A percentile compares a stretch with the other conserved stretches of the same genome.
phyloP scores from a whole-genome alignment of 2,888 invertebrate species.

The Thera britannica region DNA sequence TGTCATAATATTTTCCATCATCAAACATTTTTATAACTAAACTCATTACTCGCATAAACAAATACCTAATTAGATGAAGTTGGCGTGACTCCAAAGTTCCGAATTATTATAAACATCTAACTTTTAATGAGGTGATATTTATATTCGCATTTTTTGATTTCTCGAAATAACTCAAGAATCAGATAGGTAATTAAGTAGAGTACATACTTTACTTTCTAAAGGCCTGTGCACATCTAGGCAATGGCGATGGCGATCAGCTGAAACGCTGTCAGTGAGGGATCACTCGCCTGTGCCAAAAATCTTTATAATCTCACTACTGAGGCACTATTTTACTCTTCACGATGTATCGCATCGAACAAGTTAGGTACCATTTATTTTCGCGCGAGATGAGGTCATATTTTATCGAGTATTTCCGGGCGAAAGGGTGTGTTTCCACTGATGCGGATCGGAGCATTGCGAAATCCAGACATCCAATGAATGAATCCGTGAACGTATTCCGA shows the following conservation, averaged over 20 bases:
- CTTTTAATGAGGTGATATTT: conserved; percentile 19
- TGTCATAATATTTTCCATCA: not conserved
- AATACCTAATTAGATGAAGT: conserved; percentile 13
- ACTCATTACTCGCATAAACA: not conserved
- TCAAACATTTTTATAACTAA: not conserved
- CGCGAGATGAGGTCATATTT: not conserved
- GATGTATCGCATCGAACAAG: not conserved
- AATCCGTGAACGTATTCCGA: too few relatives aligned
- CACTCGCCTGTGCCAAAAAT: too few relatives aligned
- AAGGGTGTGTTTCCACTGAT: too few relatives aligned
- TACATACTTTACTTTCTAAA: not conserved
- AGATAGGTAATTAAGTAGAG: conserved; percentile 1
- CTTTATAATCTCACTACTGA: too few relatives aligned
- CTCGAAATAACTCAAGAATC: not conserved
- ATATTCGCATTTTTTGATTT: conserved; percentile 27
- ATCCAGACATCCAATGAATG: too few relatives aligned
- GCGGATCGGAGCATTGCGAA: too few relatives aligned
- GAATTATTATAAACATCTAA: conserved; percentile 1
- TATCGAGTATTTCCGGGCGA: not conserved
- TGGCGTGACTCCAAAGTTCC: not conserved
- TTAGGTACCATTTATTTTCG: not conserved
- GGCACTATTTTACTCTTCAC: too few relatives aligned
- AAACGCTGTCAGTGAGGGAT: too few relatives aligned
- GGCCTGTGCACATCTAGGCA: too few relatives aligned
- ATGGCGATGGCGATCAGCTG: too few relatives aligned